Conservation (phyloP, 2,888 invertebrate species). For the Latrodectus elegans region DNA sequence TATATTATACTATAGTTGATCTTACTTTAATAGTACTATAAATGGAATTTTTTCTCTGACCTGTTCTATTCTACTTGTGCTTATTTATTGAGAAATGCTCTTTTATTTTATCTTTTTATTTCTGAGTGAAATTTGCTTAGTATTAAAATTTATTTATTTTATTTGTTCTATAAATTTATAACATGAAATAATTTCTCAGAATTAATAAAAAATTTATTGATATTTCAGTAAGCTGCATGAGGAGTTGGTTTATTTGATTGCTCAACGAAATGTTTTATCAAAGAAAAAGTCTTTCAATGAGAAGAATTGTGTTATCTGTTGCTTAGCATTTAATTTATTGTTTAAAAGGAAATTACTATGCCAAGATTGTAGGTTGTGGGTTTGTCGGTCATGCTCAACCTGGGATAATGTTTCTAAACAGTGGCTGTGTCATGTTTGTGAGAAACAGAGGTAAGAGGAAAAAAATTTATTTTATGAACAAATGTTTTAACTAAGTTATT, state of each 20-base stretch:
- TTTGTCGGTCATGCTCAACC: conserved; percentile 74
- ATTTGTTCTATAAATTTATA: background rate
- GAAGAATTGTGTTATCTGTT: conserved; percentile 69
- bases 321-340: conserved; percentile 73
- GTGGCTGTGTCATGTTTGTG: conserved; percentile 74
- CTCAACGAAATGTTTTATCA: conserved; percentile 60
- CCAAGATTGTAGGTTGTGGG: conserved; percentile 73
- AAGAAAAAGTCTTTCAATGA: conserved; percentile 68
- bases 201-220: background rate
- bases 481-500: too few relatives aligned
- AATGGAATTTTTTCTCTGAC: background rate
- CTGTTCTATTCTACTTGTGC: background rate
- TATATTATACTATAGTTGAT: too few relatives aligned
- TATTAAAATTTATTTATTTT: background rate
- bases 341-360: conserved; percentile 75
- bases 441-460: conserved; percentile 73
- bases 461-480: too few relatives aligned
- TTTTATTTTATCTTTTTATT: background rate
- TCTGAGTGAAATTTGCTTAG: background rate
- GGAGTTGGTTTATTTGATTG: conserved; percentile 52
- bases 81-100: background rate
- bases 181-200: too few relatives aligned
- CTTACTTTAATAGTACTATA: too few relatives aligned
- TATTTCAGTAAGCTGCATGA: conserved; percentile 63
- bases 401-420: conserved; percentile 72